A percentile compares a stretch with the other conserved stretches of the same genome.
Evolutionary conservation across 1,140 invertebrate genomes (phyloP).

Genomic region (Conus ventricosus): DNA sequence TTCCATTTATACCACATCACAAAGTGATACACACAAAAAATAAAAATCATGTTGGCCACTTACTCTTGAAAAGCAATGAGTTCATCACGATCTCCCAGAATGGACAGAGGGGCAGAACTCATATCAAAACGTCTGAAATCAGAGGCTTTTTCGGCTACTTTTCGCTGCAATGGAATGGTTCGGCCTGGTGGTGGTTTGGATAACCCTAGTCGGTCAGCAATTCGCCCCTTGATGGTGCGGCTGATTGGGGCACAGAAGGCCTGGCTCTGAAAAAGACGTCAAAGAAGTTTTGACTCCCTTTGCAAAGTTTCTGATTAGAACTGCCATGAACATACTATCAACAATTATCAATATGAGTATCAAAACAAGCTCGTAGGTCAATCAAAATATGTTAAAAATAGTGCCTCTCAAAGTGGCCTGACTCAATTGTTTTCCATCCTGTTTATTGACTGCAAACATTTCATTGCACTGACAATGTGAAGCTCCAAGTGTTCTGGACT

Average conservation of each 20-base stretch:
- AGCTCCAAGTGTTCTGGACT: too few relatives aligned
- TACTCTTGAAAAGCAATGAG: constrained; percentile 76
- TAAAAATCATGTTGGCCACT: constrained; percentile 27
- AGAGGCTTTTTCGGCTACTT: constrained; percentile 47
- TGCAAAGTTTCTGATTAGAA: too few relatives aligned
- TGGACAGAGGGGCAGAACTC: constrained; percentile 73
- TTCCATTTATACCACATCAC: too few relatives aligned
- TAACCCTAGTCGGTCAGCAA: constrained; percentile 75
- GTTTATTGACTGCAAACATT: too few relatives aligned
- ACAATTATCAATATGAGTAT: too few relatives aligned
- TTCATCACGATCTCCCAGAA: constrained; percentile 80
- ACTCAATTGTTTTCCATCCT: too few relatives aligned
- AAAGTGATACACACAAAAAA: too few relatives aligned
- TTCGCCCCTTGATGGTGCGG: constrained; percentile 70
- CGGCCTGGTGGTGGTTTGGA: constrained; percentile 67
- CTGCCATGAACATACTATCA: too few relatives aligned
- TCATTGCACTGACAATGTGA: too few relatives aligned
- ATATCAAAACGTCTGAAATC: constrained; percentile 49
- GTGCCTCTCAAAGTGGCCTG: too few relatives aligned
- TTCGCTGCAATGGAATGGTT: constrained; percentile 72
- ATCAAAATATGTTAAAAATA: too few relatives aligned
- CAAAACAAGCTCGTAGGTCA: background rate
- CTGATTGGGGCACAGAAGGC: constrained; percentile 41
- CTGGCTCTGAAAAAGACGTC: constrained; percentile 2
- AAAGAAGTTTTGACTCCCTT: background rate